phyloP scores from a whole-genome alignment of 2,888 invertebrate species.

The Temnothorax rugatulus region DNA sequence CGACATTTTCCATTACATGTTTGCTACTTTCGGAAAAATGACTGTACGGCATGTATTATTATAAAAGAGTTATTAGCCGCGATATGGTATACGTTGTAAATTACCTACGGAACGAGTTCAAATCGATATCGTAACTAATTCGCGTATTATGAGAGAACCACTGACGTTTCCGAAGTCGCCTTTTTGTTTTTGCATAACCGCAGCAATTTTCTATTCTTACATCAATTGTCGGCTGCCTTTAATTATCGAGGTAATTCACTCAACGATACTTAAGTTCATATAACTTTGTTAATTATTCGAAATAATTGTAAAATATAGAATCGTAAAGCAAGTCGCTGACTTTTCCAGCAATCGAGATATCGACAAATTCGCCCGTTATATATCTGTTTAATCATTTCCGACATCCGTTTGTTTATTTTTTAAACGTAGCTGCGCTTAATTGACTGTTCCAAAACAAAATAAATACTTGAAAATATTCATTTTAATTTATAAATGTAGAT shows the following conservation, averaged over 20 bases:
- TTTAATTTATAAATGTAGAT: background rate
- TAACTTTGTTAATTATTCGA: background rate
- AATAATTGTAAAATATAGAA: background rate
- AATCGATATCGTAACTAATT: constrained; percentile 19
- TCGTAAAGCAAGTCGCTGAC: background rate
- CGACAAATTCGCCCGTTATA: background rate
- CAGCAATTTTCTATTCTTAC: background rate
- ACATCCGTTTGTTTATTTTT: background rate
- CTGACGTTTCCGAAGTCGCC: background rate
- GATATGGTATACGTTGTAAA: background rate
- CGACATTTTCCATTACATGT: background rate
- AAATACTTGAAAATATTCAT: background rate
- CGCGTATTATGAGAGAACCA: background rate
- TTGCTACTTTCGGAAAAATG: background rate
- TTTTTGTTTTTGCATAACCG: background rate
- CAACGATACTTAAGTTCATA: background rate
- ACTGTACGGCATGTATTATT: background rate
- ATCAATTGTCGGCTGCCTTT: background rate
- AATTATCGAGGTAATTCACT: background rate
- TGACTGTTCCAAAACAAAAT: background rate
- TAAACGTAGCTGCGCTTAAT: background rate
- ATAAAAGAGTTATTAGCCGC: background rate
- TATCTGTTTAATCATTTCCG: background rate
- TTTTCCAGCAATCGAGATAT: background rate
- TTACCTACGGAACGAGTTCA: constrained; percentile 4